Base-by-base conservation (phyloP, 2,113 vertebrate species). In the Cryptomyrus ogoouensis region DNA sequence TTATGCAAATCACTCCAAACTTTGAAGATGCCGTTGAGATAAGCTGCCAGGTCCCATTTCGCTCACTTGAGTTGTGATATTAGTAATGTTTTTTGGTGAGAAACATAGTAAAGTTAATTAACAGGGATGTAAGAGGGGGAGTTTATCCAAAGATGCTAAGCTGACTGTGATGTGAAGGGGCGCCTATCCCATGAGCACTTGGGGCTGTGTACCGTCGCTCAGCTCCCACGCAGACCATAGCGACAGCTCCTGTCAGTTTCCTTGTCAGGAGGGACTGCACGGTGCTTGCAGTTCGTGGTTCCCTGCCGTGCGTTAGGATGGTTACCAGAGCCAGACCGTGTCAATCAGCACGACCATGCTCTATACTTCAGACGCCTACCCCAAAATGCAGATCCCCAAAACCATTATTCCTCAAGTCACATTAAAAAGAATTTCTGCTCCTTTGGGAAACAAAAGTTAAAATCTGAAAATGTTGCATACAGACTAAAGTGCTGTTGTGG, bases 1-100 rank as follows among this genome's bases (percentile, higher is more conserved):
- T 88, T 42, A 58, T 58, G 49, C 24, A 58, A 88, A 88, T 88
- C 53, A 62, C 19, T 58, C 21, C 87, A 88, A 42, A 87, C 53
- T 87, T 44, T 39, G 39, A 17, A 44, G 31, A 58, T 9, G n/a
- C n/a, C 86, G 39, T 13, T 42, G 86, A 87, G 49, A 50, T 87
- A 21, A 47, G 49, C 86, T 87, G 50, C 39, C 27, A 46, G 85
- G 27, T 56, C 49, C 49, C 21, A 6, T 53, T 53, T 12, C 10
- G 10, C 62, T 31, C n/a, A 31, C 62, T 31, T 31, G 62, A 70
- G 62, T 27, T 70, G n/a, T 70, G n/a, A 70, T 70, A 31, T 70
- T 70, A 70, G n/a, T 66, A 1, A 66, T 3, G 62, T 31, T 31
- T 66, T 27, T 66, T 31, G 62, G 62, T 70, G 27, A 70, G 62